These are phyloP conservation scores for Galbula dea DNA, from an alignment of 2,113 vertebrate species.

Conservation along the genomic window DNA sequence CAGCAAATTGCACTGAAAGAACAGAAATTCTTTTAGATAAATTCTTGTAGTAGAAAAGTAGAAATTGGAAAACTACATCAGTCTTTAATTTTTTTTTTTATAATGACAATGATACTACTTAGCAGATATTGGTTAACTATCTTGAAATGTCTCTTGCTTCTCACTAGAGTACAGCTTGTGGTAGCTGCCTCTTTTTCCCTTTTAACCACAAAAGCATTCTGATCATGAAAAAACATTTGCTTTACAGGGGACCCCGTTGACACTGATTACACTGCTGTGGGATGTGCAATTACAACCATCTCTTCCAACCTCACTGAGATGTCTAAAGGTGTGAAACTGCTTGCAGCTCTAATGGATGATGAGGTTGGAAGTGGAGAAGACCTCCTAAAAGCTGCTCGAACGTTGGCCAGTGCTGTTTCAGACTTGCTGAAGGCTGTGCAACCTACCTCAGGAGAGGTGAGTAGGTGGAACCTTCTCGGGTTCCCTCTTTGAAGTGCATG, in stretches of 20 bases:
- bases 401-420: constrained; percentile 90
- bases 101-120: not conserved
- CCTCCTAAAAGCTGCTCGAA: constrained; percentile 91
- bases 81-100: not conserved
- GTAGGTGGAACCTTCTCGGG: too few species aligned
- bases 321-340: constrained; percentile 95
- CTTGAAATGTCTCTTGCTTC: not conserved
- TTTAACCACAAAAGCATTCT: not conserved
- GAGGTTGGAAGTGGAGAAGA: constrained; percentile 95
- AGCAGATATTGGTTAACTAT: not conserved
- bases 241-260: constrained; percentile 90
- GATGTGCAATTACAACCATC: constrained; percentile 98
- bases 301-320: constrained; percentile 98
- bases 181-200: not conserved
- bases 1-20: not conserved
- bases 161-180: not conserved
- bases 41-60: not conserved
- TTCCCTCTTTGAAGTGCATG: not conserved
- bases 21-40: not conserved
- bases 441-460: constrained; percentile 92
- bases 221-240: not conserved
- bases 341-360: constrained; percentile 95
- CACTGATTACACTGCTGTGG: constrained; percentile 96
- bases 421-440: constrained; percentile 95
- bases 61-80: not conserved